Conservation (phyloP, 2,797 vertebrate genomes). For the Erpetoichthys calabaricus region DNA sequence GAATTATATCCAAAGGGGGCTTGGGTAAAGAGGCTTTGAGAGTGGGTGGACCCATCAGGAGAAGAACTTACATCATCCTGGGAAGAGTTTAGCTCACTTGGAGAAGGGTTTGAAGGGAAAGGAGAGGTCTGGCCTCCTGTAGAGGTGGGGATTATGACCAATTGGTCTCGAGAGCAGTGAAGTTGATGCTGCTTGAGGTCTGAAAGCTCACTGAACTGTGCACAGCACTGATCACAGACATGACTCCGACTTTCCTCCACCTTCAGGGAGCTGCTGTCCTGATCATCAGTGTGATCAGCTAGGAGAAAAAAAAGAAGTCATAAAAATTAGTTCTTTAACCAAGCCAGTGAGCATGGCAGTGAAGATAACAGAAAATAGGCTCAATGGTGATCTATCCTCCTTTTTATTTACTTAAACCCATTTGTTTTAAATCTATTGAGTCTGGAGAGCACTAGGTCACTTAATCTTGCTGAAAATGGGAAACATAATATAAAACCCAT, state of each 20-base stretch:
- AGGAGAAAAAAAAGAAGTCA: conserved; percentile 14
- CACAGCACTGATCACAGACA: conserved; percentile 39
- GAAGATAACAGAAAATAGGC: background rate
- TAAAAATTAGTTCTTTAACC: background rate
- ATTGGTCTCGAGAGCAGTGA: conserved; percentile 34
- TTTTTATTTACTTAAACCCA: too few relatives aligned
- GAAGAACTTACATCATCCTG: conserved; percentile 26
- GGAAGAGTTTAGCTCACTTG: conserved; percentile 10
- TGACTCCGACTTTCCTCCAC: conserved; percentile 33
- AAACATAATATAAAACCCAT: too few relatives aligned
- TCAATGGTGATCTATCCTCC: too few relatives aligned
- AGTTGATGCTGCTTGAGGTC: conserved; percentile 34
- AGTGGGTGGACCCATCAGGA: conserved; percentile 11
- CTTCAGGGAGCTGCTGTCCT: too few relatives aligned
- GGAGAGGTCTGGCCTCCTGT: conserved; percentile 29
- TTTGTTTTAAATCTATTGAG: too few relatives aligned
- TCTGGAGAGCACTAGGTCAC: too few relatives aligned
- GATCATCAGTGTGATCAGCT: too few relatives aligned
- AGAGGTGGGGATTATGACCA: conserved; percentile 39
- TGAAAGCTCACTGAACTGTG: conserved; percentile 33
- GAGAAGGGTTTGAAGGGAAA: conserved; percentile 18
- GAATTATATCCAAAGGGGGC: conserved; percentile 10
- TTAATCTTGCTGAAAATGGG: too few relatives aligned
- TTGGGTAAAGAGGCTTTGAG: conserved; percentile 50
- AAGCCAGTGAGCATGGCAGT: too few relatives aligned